Evolutionary conservation across 2,113 vertebrate genomes (phyloP).

Genomic region (Malurus elegans): DNA sequence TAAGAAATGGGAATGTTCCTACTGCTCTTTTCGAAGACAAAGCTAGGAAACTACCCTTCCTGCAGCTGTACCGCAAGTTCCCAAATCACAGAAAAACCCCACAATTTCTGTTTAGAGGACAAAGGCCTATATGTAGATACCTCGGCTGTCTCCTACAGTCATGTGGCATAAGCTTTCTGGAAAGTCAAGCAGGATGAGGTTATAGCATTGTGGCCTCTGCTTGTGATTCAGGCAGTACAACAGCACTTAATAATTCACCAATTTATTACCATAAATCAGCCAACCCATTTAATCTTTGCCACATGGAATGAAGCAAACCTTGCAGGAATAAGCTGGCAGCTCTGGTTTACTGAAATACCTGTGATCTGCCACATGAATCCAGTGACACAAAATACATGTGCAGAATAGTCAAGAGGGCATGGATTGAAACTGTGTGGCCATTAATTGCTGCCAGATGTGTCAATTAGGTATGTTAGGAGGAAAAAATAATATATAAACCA

Average conservation of each 20-base stretch:
- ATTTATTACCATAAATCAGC: neutral
- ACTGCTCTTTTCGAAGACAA: neutral
- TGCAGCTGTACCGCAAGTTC: neutral
- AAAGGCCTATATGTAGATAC: fast-evolving
- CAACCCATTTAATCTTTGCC: neutral
- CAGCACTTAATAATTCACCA: neutral
- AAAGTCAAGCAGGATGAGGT: neutral
- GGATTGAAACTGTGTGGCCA: neutral
- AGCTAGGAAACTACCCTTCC: neutral
- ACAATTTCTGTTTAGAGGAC: neutral
- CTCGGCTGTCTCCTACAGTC: neutral
- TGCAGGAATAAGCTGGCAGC: neutral
- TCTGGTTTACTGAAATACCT: neutral
- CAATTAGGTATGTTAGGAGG: neutral
- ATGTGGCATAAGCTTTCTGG: neutral
- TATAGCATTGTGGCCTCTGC: neutral
- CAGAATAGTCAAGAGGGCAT: neutral
- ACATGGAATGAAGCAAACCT: neutral
- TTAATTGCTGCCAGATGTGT: neutral
- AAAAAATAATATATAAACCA: neutral
- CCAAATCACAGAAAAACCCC: neutral
- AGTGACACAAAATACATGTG: neutral
- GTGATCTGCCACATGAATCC: neutral
- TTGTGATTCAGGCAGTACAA: neutral
- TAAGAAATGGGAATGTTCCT: neutral